These are phyloP conservation scores for Percina caprodes DNA, from an alignment of 2,113 vertebrate species.

Conservation along the genomic window DNA sequence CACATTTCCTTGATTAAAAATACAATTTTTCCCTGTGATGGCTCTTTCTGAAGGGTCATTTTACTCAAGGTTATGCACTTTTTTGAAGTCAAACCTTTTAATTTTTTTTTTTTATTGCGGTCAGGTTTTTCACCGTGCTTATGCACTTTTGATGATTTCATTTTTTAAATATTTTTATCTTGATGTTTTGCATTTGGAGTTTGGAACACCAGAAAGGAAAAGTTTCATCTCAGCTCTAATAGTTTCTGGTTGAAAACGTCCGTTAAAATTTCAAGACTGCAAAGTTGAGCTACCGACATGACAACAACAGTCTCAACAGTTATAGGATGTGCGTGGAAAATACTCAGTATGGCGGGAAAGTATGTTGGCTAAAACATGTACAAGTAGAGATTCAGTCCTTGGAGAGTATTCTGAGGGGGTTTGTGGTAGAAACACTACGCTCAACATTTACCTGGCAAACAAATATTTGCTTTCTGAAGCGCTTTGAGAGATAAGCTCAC, in stretches of 20 bases:
- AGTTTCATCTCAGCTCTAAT: neutral
- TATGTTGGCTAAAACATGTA: neutral
- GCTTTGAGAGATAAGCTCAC: constrained; percentile 25
- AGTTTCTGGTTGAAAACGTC: neutral
- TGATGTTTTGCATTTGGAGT: no score
- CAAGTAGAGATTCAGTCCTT: fast-evolving
- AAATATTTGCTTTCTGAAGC: constrained; percentile 6
- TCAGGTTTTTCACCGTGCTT: neutral
- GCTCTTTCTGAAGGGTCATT: neutral
- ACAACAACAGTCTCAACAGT: neutral
- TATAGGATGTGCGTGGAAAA: neutral
- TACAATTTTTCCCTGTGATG: neutral
- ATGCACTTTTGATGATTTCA: neutral
- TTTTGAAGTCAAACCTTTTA: neutral
- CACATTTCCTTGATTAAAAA: neutral
- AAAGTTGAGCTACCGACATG: neutral
- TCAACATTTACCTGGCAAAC: neutral
- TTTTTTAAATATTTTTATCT: neutral
- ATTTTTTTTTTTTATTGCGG: neutral
- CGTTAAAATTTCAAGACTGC: neutral
- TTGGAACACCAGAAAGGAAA: neutral
- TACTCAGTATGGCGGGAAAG: neutral
- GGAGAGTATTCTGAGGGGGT: neutral
- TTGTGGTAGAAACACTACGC: neutral
- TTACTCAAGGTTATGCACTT: neutral